Conservation (phyloP, 2,797 vertebrate species). For the Parauchenoglanis punctatus region DNA sequence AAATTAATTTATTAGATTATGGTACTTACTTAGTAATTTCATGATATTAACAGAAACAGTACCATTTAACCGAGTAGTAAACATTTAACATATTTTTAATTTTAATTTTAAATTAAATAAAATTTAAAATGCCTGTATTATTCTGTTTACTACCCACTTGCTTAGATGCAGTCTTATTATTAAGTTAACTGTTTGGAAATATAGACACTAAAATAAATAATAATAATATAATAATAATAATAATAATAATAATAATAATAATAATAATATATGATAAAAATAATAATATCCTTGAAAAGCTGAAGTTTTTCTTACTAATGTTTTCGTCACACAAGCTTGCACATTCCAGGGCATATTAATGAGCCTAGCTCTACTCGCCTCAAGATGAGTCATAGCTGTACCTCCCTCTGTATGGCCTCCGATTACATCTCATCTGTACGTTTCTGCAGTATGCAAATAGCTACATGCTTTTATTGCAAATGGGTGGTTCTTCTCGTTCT, state of each 20-base stretch:
- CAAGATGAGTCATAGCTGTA: constrained; percentile 57
- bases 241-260: too few species aligned
- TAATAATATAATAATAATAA: too few species aligned
- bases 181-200: not conserved
- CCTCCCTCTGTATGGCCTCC: constrained; percentile 24
- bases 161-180: not conserved
- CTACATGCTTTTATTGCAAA: constrained; percentile 40
- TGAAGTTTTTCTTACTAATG: not conserved
- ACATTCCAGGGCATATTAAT: constrained; percentile 40
- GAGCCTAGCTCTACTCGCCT: constrained; percentile 32
- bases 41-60: not conserved
- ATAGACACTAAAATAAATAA: not conserved
- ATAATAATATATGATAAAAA: too few species aligned
- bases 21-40: not conserved
- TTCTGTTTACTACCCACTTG: not conserved
- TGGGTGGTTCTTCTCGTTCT: constrained; percentile 12
- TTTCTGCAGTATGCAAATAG: constrained; percentile 53
- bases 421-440: constrained; percentile 48
- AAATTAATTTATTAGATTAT: not conserved
- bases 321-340: constrained; percentile 10
- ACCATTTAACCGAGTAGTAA: not conserved
- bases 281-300: not conserved
- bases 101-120: not conserved
- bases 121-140: not conserved
- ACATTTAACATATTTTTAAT: not conserved